Evolutionary conservation across 2,888 invertebrate genomes (phyloP).

Genomic region (Marasmarcha lunaedactyla): DNA sequence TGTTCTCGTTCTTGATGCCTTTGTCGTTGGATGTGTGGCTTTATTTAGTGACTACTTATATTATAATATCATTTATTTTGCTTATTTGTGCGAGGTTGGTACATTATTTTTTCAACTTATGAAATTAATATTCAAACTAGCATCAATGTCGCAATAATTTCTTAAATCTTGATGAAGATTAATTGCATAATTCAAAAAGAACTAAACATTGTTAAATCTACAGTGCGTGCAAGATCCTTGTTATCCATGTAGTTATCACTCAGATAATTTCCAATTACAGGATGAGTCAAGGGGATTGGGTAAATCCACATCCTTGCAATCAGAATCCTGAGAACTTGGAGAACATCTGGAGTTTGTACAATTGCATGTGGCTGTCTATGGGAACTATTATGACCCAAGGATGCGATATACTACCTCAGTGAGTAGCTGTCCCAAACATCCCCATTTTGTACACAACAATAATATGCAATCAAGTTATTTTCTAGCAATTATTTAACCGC

Average conservation of each 20-base stretch:
- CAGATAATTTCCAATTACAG: constrained; percentile 45
- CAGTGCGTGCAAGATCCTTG: too few relatives aligned
- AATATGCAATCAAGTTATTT: too few relatives aligned
- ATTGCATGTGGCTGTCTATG: constrained; percentile 93
- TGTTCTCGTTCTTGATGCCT: constrained; percentile 90
- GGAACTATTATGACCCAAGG: constrained; percentile 94
- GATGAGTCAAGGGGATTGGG: constrained; percentile 92
- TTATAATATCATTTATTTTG: constrained; percentile 84
- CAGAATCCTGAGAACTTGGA: constrained; percentile 85
- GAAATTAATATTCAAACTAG: not conserved
- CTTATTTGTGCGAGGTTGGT: constrained; percentile 82
- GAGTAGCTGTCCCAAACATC: constrained; percentile 21
- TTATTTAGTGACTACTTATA: constrained; percentile 86
- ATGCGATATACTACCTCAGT: constrained; percentile 92
- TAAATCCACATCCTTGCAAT: constrained; percentile 92
- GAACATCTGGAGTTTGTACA: constrained; percentile 87
- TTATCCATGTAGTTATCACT: too few relatives aligned
- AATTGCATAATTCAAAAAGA: too few relatives aligned
- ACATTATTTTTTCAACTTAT: not conserved
- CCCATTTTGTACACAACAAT: too few relatives aligned
- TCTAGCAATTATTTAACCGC: too few relatives aligned
- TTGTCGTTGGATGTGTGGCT: constrained; percentile 88
- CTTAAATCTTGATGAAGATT: too few relatives aligned
- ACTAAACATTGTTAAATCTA: too few relatives aligned
- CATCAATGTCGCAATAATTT: too few relatives aligned